These are phyloP conservation scores for Sylvia borin DNA, from an alignment of 2,797 vertebrate genomes.

Conservation along the genomic window DNA sequence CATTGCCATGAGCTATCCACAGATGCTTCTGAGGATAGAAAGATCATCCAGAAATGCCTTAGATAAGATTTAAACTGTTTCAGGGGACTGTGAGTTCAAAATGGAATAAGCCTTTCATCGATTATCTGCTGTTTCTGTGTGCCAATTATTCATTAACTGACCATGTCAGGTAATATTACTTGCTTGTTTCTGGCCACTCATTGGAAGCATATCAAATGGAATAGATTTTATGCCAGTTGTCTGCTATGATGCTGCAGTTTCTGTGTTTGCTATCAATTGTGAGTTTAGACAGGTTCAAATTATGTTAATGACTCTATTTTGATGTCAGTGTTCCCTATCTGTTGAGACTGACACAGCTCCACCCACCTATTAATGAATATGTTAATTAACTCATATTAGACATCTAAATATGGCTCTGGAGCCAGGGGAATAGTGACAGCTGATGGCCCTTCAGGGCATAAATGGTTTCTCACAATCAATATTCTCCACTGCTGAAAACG, in stretches of 20 bases:
- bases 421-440: conserved; percentile 15
- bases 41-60: background rate
- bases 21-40: background rate
- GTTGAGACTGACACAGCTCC: background rate
- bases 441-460: conserved; percentile 39
- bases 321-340: conserved; percentile 16
- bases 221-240: background rate
- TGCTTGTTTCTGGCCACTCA: background rate
- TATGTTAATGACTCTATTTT: conserved; percentile 15
- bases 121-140: background rate
- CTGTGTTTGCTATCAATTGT: background rate
- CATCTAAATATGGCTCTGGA: background rate
- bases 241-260: background rate
- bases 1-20: background rate
- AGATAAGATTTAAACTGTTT: background rate
- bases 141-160: background rate
- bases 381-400: conserved; percentile 30
- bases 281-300: conserved; percentile 17
- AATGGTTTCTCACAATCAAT: conserved; percentile 39
- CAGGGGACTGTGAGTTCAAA: background rate
- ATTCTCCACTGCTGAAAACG: background rate
- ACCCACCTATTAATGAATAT: conserved; percentile 45
- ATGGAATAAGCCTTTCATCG: background rate
- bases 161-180: background rate
- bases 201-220: background rate